Evolutionary conservation across 2,888 invertebrate genomes (phyloP), one percentile per base, ranked within the genome.

Genomic region (Sinotaia quadrata): DNA sequence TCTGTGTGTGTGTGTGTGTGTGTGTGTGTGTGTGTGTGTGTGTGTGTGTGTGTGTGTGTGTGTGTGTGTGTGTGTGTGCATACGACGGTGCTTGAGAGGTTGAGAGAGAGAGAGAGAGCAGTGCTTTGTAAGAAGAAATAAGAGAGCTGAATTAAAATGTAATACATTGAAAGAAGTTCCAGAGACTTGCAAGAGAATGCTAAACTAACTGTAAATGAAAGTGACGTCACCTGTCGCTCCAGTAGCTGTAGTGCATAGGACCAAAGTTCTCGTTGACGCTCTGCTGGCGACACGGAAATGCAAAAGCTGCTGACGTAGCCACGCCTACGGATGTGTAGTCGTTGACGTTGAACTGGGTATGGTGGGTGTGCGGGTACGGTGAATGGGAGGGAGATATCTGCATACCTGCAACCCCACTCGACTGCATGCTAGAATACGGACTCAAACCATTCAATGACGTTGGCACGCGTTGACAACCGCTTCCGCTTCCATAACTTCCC

Each of bases 281-380:
- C 68, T 83, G 82, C 71, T 83, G 83, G 37, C 83, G 71, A 67
- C 81, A 81, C 62, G 74, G 70, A 75, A 82, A 82, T 34, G 80
- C 69, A n/a, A 84, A 76, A 1, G 84, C 77, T 12, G 78, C 70
- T 7, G 79, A 74, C 12, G 78, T 70, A 12, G 79, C 76, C 2
- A 78, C 57, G 4, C 78, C 67, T 49, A 27, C 74, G 68, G 76
- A 21, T 18, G 78, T 69, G 18, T 79, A 68, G 7, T 79, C 71
- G 74, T 83, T 83, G 71, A 83, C 82, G 33, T 79, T 78, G 34
- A 82, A 72, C 71, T 81, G 84, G 54, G 51, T 60, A 44, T 65
- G 69, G 61, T 57, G 70, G 24, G 80, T n/a, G n/a, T n/a, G n/a
- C 67, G 69, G 70, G 31, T 78, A 74, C 31, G 80, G 76, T 7